Percentiles rank a stretch among this genome's conserved stretches.
phyloP scores from a whole-genome alignment of 2,888 invertebrate species.

The Physocephala rufipes region DNA sequence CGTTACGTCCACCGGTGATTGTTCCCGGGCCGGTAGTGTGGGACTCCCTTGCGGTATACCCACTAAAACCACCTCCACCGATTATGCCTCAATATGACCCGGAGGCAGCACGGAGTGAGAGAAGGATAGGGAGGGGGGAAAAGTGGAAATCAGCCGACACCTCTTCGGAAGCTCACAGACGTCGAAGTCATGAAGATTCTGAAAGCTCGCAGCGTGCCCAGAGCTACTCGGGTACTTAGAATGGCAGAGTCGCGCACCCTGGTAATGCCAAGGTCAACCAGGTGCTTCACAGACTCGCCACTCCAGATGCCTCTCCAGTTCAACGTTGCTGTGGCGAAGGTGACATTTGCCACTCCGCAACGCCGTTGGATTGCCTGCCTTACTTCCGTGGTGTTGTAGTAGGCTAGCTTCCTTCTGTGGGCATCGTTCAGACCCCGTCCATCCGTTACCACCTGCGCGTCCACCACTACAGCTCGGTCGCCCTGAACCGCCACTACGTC shows the following conservation, averaged over 20 bases:
- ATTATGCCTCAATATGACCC: not conserved
- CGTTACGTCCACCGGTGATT: too few species aligned
- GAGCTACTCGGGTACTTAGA: not conserved
- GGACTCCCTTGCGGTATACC: not conserved
- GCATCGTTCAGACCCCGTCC: not conserved
- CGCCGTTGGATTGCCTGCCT: not conserved
- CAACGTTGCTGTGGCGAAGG: slow-evolving; percentile 1
- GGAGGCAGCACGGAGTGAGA: not conserved
- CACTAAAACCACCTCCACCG: not conserved
- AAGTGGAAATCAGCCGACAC: not conserved
- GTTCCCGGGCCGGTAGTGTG: not conserved
- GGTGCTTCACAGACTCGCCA: not conserved
- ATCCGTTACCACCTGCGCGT: slow-evolving; percentile 10
- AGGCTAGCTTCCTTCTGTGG: slow-evolving; percentile 10
- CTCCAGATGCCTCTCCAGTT: slow-evolving; percentile 18
- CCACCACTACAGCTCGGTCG: not conserved
- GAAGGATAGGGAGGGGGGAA: not conserved
- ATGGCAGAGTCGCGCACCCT: not conserved
- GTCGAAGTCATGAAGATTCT: not conserved
- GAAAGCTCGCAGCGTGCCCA: not conserved
- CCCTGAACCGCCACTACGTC: not conserved
- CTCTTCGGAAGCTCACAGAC: not conserved
- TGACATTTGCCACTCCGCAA: slow-evolving; percentile 1
- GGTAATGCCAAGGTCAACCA: not conserved
- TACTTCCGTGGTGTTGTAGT: not conserved